These are phyloP conservation scores for Podabrus alpinus DNA, from an alignment of 2,888 invertebrate genomes.

Conservation along the genomic window DNA sequence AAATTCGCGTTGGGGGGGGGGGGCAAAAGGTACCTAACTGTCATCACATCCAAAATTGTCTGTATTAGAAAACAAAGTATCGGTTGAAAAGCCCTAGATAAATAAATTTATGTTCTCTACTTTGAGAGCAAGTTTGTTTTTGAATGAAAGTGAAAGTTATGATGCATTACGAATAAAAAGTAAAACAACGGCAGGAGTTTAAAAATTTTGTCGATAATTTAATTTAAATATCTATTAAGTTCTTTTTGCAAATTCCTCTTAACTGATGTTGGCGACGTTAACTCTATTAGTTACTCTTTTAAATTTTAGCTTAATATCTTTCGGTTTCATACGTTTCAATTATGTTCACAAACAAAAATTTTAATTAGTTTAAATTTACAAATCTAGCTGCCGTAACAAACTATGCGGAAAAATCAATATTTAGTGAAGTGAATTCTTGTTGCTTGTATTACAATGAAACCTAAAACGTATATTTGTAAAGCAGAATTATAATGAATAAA, in stretches of 20 bases:
- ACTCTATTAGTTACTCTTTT: too few relatives aligned
- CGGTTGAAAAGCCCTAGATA: too few relatives aligned
- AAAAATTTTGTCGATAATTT: background rate
- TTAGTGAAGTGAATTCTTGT: background rate
- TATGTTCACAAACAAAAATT: background rate
- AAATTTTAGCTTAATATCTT: too few relatives aligned
- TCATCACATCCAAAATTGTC: too few relatives aligned
- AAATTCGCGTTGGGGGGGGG: too few relatives aligned
- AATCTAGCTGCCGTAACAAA: background rate
- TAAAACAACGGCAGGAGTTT: background rate
- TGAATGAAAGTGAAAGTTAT: background rate
- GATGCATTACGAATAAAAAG: background rate
- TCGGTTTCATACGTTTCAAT: background rate
- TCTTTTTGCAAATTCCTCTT: too few relatives aligned
- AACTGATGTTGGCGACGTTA: too few relatives aligned
- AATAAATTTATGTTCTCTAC: background rate
- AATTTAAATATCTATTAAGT: too few relatives aligned
- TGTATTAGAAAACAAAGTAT: too few relatives aligned
- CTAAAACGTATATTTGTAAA: background rate
- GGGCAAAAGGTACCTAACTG: too few relatives aligned
- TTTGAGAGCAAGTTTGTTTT: too few relatives aligned
- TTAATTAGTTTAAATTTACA: background rate
- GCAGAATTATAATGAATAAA: background rate
- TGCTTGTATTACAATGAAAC: background rate
- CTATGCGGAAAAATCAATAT: background rate